Evolutionary conservation across 2,113 vertebrate species (phyloP), one percentile per base, ranked within the genome.

Genomic region (Lanius collurio): DNA sequence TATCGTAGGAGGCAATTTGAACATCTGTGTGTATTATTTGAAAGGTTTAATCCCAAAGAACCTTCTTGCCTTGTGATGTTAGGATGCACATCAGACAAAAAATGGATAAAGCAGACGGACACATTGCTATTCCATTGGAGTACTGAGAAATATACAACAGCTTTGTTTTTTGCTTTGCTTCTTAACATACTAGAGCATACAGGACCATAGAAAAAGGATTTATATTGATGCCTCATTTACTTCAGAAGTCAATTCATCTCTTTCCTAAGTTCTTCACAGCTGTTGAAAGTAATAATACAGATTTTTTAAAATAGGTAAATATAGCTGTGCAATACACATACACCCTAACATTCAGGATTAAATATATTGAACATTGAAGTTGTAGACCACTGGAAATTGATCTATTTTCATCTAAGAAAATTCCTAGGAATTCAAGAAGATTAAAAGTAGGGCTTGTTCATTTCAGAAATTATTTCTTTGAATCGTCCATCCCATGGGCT

Each of bases 1-100:
- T 93, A 93, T 92, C 94, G 90, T 95, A 96, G 95, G 83, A 94
- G 78, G 95, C 95, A 97, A 93, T 96, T 96, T 94, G 90, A 95
- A 94, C 86, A 94, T 92, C 84, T 93, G 59, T 85, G 62, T 73
- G 60, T 65, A 79, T 52, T 83, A 92, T 83, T 78, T 89, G 89
- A 90, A 92, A 90, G 53, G 52, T 77, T 94, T 68, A 91, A 71
- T 87, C 70, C 89, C 49, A 79, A 91, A 91, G 57, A 92, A 71
- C 9, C 46, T 90, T 75, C 55, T 78, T 92, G 18, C 31, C 92
- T 89, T 82, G 28, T 74, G 44, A 89, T 64, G 50, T 92, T 67
- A 62, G 33, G 42, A 41, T 91, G 19, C 21, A 28, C 14, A 16
- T 89, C 47, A 87, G 33, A 73, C 8, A 64, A 80, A 91, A 94